Base-by-base conservation (phyloP, 2,888 invertebrate genomes). In the Gymnoscelis rufifasciata region DNA sequence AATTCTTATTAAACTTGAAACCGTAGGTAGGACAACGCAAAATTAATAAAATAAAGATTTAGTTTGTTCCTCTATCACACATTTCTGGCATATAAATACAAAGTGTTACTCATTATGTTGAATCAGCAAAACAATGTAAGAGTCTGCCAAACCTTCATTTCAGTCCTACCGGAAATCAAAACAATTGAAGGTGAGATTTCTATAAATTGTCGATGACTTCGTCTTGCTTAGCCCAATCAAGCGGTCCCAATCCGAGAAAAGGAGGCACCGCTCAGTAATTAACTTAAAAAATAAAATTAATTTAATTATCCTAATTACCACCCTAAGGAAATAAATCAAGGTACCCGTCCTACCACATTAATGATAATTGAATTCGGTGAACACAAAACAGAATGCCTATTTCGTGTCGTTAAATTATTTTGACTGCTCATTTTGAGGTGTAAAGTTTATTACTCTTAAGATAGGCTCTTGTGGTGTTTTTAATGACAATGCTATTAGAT, bases 341-440 rank as follows among this genome's bases (percentile, higher is more conserved):
- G 68, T 68, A 59, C 60, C 66, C 67, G 15, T 71, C 69, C 61
- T 52, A 54, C 56, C 10, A 71, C 67, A 78, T 83, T 78, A 82
- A 67, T 65, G 63, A 64, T 82, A 83, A 83, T 83, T 83, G 83
- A 78, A 81, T 82, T 71, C 65, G 71, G 68, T 64, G 59, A 59
- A 60, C 54, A 52, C 56, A 57, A 59, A 61, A 58, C 56, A 64
- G 56, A 71, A 73, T 66, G 58, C 36, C 62, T 64, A 64, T 63
- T 65, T 19, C 19, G 19, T n/a, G 54, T 69, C 65, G 66, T 78
- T 72, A 73, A 68, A 62, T 54, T 58, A 54, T 60, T 66, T 64
- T 62, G 60, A 56, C 57, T 57, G 46, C 52, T 52, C 59, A 51
- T 52, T 51, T 46, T 8, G 40, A 40, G 38, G 41, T 43, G 47